Base-by-base conservation (phyloP, 2,888 invertebrate genomes). In the Rhorus exstirpatorius region DNA sequence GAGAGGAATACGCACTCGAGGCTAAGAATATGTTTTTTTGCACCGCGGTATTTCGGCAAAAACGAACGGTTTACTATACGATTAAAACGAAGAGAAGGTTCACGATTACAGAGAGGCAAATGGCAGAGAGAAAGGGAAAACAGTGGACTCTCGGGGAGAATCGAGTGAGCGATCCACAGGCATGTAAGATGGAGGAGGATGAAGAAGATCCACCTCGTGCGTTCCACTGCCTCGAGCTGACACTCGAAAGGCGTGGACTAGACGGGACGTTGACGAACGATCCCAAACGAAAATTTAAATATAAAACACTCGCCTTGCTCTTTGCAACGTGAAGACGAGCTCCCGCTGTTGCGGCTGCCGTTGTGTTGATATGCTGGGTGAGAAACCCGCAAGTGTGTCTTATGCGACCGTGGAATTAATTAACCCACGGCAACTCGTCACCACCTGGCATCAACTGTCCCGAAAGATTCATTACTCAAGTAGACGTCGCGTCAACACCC, bases 241-340 rank as follows among this genome's bases (percentile, higher is more conserved):
- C 82, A 82, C 75, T 79, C 82, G 82, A 82, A 82, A 82, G 82
- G 82, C 82, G 82, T 82, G 82, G 75, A 82, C 82, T 82, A 79
- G 82, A 82, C 82, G 75, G 75, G 82, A 82, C 82, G 82, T 82
- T 82, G 82, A 82, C 82, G 82, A 79, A 82, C 75, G 82, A 82
- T 82, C 79, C 63, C 75, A 21, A 76, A 75, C 53, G 35, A 79
- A 82, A 82, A 82, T 79, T 82, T 82, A 82, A 82, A 82, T 82
- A 82, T 82, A 82, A 82, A 82, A 79, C 82, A 79, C 60, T 77
- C 60, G 60, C 38, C 53, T 49, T 8, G 10, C 38, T 58, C 65
- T 68, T 31, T 61, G 19, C 26, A 24, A 44, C 26, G 31, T 21
- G 46, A 38, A 31, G 31, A 55, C 63, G 63, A 35, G 38, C 68